Percentiles rank a stretch among this genome's conserved stretches.
phyloP scores from a whole-genome alignment of 2,888 invertebrate genomes.

The Encarsia formosa region DNA sequence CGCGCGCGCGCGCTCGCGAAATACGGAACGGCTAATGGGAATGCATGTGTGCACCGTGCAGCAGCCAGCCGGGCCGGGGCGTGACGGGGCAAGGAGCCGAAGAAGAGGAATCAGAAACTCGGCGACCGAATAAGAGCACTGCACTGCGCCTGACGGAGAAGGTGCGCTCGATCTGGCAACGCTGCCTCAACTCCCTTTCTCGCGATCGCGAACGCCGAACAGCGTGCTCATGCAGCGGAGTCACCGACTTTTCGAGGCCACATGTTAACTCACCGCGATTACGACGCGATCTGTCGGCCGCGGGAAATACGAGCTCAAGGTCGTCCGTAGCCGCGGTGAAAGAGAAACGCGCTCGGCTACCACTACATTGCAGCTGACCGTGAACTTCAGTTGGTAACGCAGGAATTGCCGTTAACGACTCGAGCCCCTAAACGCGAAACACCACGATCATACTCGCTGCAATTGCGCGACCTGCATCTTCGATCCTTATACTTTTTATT shows the following conservation, averaged over 20 bases:
- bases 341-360: no score
- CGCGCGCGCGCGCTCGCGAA: background rate
- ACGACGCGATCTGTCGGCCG: constrained; percentile 50
- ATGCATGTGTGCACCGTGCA: no score
- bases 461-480: no score
- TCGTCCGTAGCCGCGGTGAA: constrained; percentile 31
- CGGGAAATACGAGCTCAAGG: constrained; percentile 48
- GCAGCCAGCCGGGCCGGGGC: background rate
- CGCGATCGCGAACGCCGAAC: background rate
- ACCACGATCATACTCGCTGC: no score
- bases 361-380: no score
- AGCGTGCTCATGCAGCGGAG: constrained; percentile 33
- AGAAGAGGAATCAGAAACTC: background rate
- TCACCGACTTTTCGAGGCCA: constrained; percentile 53
- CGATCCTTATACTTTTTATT: no score
- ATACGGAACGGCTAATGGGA: constrained; percentile 9
- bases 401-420: constrained; percentile 34
- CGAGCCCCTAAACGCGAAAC: no score
- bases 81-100: background rate
- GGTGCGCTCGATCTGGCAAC: no score
- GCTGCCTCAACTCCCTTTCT: background rate
- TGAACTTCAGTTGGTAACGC: constrained; percentile 43
- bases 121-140: no score
- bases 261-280: constrained; percentile 45
- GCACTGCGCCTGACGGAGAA: no score